phyloP scores from a whole-genome alignment of 2,797 vertebrate species.

The Sternotherus odoratus region DNA sequence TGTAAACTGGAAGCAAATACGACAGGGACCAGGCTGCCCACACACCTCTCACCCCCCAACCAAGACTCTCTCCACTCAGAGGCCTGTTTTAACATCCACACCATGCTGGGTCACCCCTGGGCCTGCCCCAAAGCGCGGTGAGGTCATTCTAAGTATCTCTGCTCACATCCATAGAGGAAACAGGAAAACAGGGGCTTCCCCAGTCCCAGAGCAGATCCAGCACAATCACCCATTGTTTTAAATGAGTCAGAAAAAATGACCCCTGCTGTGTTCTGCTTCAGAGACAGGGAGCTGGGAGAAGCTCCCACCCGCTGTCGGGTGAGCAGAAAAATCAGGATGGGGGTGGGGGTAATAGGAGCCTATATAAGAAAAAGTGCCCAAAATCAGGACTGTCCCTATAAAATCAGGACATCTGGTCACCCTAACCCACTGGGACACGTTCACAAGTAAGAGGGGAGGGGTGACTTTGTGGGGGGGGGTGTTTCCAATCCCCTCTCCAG shows the following conservation, averaged over 20 bases:
- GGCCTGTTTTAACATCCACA: background rate
- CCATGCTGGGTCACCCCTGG: background rate
- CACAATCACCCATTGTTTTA: background rate
- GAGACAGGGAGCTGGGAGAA: background rate
- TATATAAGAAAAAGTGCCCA: too few relatives aligned
- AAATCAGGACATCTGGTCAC: too few relatives aligned
- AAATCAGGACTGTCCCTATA: too few relatives aligned
- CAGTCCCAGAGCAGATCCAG: background rate
- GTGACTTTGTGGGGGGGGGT: background rate
- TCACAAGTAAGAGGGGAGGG: background rate
- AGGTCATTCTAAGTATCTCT: background rate
- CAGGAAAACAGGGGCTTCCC: background rate
- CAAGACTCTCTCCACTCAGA: background rate
- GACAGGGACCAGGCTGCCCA: background rate
- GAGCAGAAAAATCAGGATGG: too few relatives aligned
- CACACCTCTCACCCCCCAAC: fast-evolving
- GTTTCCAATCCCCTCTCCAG: background rate
- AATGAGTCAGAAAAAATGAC: background rate
- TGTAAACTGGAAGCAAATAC: background rate
- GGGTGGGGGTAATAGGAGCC: too few relatives aligned
- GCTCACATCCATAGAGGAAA: background rate
- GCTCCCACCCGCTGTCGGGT: too few relatives aligned
- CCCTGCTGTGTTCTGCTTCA: background rate
- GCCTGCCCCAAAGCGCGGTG: background rate
- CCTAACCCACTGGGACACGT: too few relatives aligned